Evolutionary conservation across 2,113 vertebrate species (phyloP).

Genomic region (Coptodon bakossiorum): DNA sequence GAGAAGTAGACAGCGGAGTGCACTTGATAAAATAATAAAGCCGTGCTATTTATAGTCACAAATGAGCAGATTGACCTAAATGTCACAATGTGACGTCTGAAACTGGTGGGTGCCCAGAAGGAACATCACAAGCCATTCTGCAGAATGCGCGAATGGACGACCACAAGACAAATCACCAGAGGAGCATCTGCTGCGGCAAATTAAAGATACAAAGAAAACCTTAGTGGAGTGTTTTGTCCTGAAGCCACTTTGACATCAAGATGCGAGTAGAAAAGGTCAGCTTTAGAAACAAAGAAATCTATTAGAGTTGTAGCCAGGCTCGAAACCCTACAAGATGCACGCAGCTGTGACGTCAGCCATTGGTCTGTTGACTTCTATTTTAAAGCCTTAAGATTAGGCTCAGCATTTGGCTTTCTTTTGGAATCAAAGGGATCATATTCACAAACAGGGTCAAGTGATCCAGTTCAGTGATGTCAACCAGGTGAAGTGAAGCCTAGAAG

Average conservation of each 20-base stretch:
- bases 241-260: neutral
- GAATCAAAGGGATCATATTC: neutral
- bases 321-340: neutral
- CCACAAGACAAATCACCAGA: neutral
- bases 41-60: constrained; percentile 44
- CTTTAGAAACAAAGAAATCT: neutral
- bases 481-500: neutral
- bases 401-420: neutral
- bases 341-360: neutral
- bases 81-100: constrained; percentile 6
- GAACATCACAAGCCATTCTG: neutral
- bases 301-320: neutral
- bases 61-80: constrained; percentile 15
- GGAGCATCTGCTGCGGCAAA: neutral
- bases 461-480: neutral
- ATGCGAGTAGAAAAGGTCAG: neutral
- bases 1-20: neutral
- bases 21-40: constrained; percentile 53
- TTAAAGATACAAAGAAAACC: neutral
- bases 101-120: neutral
- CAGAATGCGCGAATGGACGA: neutral
- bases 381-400: neutral
- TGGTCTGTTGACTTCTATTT: neutral
- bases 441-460: neutral
- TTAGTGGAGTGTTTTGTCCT: neutral